phyloP scores from a whole-genome alignment of 2,888 invertebrate species.

The Odontocolon sp. region DNA sequence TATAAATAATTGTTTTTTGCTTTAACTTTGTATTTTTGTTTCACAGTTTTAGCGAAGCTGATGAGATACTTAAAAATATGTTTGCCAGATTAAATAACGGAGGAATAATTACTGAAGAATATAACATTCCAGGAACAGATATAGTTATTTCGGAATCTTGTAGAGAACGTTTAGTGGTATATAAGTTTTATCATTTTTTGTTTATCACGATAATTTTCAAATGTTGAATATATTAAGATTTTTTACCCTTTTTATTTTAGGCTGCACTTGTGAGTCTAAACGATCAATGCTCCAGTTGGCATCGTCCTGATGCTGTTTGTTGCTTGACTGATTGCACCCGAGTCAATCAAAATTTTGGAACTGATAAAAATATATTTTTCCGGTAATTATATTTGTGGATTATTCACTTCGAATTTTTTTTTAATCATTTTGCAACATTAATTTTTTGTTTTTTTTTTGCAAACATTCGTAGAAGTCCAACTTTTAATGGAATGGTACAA shows the following conservation, averaged over 20 bases:
- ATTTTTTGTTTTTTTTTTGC: background rate
- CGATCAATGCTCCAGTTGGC: slow-evolving; percentile 65
- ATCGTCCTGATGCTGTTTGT: slow-evolving; percentile 71
- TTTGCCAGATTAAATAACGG: slow-evolving; percentile 57
- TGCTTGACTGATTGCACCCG: slow-evolving; percentile 64
- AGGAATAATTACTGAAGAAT: slow-evolving; percentile 33
- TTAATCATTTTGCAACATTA: slow-evolving; percentile 8
- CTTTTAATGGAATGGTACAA: slow-evolving; percentile 70
- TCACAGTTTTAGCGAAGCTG: slow-evolving; percentile 67
- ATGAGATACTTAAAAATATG: slow-evolving; percentile 58
- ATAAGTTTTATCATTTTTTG: background rate
- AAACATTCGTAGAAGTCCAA: slow-evolving; percentile 68
- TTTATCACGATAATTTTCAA: background rate
- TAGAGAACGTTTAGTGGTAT: slow-evolving; percentile 61
- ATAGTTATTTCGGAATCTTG: slow-evolving; percentile 63
- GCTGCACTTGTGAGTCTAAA: slow-evolving; percentile 58
- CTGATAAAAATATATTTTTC: slow-evolving; percentile 68
- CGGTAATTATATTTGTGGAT: slow-evolving; percentile 59
- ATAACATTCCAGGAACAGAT: slow-evolving; percentile 67
- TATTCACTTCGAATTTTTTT: background rate
- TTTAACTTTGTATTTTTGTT: background rate
- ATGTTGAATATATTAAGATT: background rate
- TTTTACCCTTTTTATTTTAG: slow-evolving; percentile 48
- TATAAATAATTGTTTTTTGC: slow-evolving; percentile 13
- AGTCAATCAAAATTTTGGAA: slow-evolving; percentile 59